Base-by-base conservation (phyloP, 2,797 vertebrate genomes). In the Huso huso region DNA sequence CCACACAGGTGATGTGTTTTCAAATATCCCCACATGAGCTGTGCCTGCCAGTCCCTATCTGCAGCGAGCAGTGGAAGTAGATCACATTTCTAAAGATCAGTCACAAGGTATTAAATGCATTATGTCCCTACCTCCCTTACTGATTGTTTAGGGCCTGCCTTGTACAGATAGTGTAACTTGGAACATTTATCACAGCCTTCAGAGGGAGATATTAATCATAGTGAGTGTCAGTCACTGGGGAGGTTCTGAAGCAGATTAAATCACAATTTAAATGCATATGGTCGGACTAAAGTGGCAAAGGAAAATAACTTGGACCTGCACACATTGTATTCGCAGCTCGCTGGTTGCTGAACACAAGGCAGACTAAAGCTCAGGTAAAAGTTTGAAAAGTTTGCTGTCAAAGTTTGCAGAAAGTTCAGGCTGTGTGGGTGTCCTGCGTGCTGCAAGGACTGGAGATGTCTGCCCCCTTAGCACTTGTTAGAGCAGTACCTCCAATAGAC, bases 81-180 rank as follows among this genome's bases (percentile, higher is more conserved):
- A 74, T 76, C 73, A 73, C 71, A 68, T 66, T 63, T 71, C 69
- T 70, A 71, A 68, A 77, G 72, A 75, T 75, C 74, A 68, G 63
- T 75, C 73, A 74, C 67, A 67, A 53, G 63, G 64, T 62, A 69
- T 60, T 74, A 67, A 74, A 71, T 70, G 67, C 69, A 69, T 73
- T 70, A 69, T 69, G 69, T 73, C 70, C 64, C 58, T 65, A 63
- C 50, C 49, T 53, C 62, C 74, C 71, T 73, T 69, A 73, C 65
- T 72, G 71, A 74, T 71, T 70, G 72, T 74, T 64, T 70, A 65
- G 68, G 69, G 71, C 68, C 73, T 78, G 74, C 71, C 57, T 49
- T 59, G 63, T 52, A 62, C 67, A 71, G 76, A 78, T 78, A 78
- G 68, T 64, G 55, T 59, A 66, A 69, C 71, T 53, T 62, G 62